phyloP scores from a whole-genome alignment of 2,113 vertebrate species.

The Myrmecobius fasciatus region DNA sequence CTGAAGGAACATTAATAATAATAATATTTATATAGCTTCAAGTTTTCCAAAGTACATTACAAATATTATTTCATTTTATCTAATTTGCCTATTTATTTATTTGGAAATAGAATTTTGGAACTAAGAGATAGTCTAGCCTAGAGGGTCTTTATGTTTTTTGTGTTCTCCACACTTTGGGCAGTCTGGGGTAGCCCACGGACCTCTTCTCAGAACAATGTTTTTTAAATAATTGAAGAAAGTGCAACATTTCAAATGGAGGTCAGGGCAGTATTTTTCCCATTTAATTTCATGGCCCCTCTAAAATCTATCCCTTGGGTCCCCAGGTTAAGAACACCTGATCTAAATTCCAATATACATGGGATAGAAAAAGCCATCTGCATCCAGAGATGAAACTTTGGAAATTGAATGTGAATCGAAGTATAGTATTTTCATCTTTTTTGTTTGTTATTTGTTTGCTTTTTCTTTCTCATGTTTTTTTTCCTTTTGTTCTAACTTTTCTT shows the following conservation, averaged over 20 bases:
- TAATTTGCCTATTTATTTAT: neutral
- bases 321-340: neutral
- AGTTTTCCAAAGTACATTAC: neutral
- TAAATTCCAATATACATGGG: neutral
- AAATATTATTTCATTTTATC: neutral
- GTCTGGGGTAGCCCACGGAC: neutral
- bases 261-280: neutral
- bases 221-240: neutral
- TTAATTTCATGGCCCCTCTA: neutral
- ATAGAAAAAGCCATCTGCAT: no score
- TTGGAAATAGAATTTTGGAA: neutral
- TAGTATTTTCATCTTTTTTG: no score
- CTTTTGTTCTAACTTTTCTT: no score
- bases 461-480: no score
- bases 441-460: no score
- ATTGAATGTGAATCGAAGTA: no score
- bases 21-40: neutral
- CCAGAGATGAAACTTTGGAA: no score
- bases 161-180: neutral
- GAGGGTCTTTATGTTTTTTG: neutral
- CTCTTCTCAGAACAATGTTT: neutral
- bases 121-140: neutral
- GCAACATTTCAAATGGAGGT: neutral
- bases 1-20: neutral
- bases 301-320: neutral